phyloP scores from a whole-genome alignment of 2,797 vertebrate species.

The Leuciscus waleckii region DNA sequence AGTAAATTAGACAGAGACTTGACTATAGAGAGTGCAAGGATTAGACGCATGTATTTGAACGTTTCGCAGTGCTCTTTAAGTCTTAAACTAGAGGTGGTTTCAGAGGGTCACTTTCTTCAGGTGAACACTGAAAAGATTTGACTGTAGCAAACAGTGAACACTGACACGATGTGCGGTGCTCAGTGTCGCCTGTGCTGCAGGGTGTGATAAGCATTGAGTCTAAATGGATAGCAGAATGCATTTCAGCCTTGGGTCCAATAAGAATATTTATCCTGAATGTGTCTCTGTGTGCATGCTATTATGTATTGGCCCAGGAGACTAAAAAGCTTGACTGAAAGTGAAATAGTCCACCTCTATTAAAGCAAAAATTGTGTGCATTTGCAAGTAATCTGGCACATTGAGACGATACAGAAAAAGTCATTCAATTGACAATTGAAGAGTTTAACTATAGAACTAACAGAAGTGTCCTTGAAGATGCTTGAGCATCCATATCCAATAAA shows the following conservation, averaged over 20 bases:
- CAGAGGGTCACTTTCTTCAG: neutral
- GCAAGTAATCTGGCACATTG: neutral
- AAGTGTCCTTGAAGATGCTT: neutral
- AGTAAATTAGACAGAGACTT: conserved; percentile 16
- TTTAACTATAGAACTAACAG: neutral
- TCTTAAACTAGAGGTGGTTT: neutral
- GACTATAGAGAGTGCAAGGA: neutral
- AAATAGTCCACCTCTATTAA: neutral
- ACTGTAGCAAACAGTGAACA: conserved; percentile 11
- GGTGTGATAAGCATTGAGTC: conserved; percentile 11
- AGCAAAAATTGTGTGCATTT: neutral
- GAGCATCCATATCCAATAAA: neutral
- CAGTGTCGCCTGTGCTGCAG: conserved; percentile 7
- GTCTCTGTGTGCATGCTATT: neutral
- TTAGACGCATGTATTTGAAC: neutral
- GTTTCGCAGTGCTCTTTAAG: neutral
- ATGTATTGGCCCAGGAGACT: neutral
- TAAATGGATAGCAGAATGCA: neutral
- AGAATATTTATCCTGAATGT: conserved; percentile 20
- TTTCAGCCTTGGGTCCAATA: conserved; percentile 5
- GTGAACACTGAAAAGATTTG: conserved; percentile 16
- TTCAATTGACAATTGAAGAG: neutral
- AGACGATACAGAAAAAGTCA: neutral
- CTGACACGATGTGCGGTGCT: neutral
- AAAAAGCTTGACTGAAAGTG: neutral